Conservation (phyloP, 2,888 invertebrate species). For the Nymphalis urticae region DNA sequence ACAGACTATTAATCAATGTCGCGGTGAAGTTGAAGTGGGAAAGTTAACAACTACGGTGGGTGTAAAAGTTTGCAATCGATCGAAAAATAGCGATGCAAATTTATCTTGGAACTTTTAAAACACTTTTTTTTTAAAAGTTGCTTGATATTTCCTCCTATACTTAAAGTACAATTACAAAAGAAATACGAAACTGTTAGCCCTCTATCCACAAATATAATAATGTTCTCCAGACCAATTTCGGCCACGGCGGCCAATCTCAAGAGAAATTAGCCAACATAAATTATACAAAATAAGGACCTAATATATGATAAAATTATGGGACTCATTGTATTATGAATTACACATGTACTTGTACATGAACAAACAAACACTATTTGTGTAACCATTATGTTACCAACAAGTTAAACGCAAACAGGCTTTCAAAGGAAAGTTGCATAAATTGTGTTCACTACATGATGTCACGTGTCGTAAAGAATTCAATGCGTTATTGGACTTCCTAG, state of each 20-base stretch:
- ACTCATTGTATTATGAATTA: not conserved
- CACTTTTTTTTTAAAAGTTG: not conserved
- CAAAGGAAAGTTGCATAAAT: conserved; percentile 15
- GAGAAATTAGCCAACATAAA: no score
- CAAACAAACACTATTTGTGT: conserved; percentile 2
- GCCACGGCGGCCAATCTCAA: no score
- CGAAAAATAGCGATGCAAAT: not conserved
- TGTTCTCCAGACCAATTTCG: no score
- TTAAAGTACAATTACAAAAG: not conserved
- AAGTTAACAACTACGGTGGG: conserved; percentile 19
- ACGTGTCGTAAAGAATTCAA: conserved; percentile 23
- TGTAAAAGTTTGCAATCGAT: conserved; percentile 20
- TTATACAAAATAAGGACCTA: no score
- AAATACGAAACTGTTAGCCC: no score
- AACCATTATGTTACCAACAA: conserved; percentile 3
- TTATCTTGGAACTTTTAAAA: not conserved
- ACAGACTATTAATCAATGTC: conserved; percentile 38
- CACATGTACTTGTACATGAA: not conserved
- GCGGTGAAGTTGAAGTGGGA: conserved; percentile 11
- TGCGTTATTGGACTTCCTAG: conserved; percentile 13
- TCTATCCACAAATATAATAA: no score
- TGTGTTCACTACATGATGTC: conserved; percentile 7
- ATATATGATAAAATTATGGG: not conserved
- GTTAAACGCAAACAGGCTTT: not conserved
- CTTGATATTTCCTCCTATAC: not conserved